A percentile compares a stretch with the other conserved stretches of the same genome.
These are phyloP conservation scores for Meloidogyne hapla DNA, from an alignment of 1,140 invertebrate genomes.

Conservation along the genomic window DNA sequence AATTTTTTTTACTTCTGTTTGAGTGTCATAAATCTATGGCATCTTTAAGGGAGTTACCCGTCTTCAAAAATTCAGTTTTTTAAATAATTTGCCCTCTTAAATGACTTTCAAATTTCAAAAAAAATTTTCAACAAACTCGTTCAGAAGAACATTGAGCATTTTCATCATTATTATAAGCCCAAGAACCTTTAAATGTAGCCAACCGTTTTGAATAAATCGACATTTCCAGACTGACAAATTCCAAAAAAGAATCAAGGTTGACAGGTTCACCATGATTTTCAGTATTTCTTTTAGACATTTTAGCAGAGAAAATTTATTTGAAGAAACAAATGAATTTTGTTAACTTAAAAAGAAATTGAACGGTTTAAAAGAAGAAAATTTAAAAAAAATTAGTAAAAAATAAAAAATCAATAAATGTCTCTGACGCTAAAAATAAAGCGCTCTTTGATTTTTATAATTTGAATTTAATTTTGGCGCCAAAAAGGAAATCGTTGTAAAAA, in stretches of 20 bases:
- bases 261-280: neutral
- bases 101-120: no score
- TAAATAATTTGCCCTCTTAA: no score
- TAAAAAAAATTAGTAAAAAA: neutral
- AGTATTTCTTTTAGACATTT: neutral
- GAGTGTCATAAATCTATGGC: no score
- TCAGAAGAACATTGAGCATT: conserved; percentile 16
- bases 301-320: no score
- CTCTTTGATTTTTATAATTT: no score
- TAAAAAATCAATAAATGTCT: no score
- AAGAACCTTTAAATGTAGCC: conserved; percentile 1
- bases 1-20: no score
- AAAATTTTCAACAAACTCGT: neutral
- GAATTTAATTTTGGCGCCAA: neutral
- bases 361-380: neutral
- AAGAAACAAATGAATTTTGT: no score
- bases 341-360: no score
- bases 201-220: conserved; percentile 18
- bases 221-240: conserved; percentile 13
- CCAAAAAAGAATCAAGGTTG: conserved; percentile 3
- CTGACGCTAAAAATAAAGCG: no score
- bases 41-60: no score
- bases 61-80: no score
- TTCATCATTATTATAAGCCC: conserved; percentile 9
- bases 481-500: neutral